Percentiles rank a stretch among this genome's conserved stretches.
These are phyloP conservation scores for Rhinolophus sinicus DNA, from an alignment of 2,113 vertebrate species.

Conservation along the genomic window DNA sequence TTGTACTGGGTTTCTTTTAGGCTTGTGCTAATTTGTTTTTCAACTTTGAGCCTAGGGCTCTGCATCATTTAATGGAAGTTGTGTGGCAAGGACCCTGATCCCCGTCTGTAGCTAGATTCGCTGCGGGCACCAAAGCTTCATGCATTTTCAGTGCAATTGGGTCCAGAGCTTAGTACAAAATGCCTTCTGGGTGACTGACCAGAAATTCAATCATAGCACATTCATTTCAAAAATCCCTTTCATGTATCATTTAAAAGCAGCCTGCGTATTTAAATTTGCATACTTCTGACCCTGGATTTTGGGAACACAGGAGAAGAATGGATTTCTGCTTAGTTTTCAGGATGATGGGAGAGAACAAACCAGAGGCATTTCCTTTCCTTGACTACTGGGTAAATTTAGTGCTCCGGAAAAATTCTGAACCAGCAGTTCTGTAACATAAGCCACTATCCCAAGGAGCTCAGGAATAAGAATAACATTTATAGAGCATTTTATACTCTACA, in stretches of 20 bases:
- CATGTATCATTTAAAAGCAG: conserved; percentile 72
- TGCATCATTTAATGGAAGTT: not conserved
- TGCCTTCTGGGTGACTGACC: conserved; percentile 75
- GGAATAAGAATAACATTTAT: conserved; percentile 33
- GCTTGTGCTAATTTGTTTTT: conserved; percentile 51
- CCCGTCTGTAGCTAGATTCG: not conserved
- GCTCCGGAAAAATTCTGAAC: conserved; percentile 50
- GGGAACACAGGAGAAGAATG: conserved; percentile 54
- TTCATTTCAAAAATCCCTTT: conserved; percentile 75
- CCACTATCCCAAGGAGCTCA: not conserved
- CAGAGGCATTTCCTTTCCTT: conserved; percentile 26
- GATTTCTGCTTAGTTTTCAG: conserved; percentile 46
- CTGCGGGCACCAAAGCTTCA: conserved; percentile 58
- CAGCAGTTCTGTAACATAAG: not conserved
- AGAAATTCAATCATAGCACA: conserved; percentile 75
- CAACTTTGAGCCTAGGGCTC: not conserved
- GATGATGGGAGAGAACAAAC: conserved; percentile 13
- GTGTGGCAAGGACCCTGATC: not conserved
- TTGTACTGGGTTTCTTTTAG: conserved; percentile 51
- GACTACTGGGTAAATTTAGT: not conserved
- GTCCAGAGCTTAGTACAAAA: conserved; percentile 62
- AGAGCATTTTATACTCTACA: not conserved
- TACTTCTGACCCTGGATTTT: conserved; percentile 67
- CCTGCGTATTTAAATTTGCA: conserved; percentile 2
- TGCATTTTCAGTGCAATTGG: conserved; percentile 64